These are phyloP conservation scores for Aplysina aerophoba DNA, from an alignment of 37 sponge, comb jelly and placozoan species.

Conservation along the genomic window DNA sequence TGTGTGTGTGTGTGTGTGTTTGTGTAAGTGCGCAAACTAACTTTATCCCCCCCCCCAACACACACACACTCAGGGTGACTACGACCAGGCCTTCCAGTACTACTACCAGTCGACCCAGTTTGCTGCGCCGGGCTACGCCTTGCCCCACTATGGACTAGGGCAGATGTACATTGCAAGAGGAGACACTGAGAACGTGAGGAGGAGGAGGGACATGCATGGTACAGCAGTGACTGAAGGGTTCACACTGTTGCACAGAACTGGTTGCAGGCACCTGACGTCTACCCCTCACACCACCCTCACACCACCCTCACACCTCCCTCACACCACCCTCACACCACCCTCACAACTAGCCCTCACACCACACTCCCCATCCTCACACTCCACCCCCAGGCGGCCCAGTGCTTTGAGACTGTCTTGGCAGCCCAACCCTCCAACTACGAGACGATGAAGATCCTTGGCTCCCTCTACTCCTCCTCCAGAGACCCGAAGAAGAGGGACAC, in stretches of 20 bases:
- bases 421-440: conserved; percentile 92
- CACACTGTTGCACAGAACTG: too few relatives aligned
- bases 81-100: conserved; percentile 98
- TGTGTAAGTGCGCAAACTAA: too few relatives aligned
- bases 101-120: conserved; percentile 99
- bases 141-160: conserved; percentile 96
- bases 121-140: conserved; percentile 86
- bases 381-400: conserved; percentile 70
- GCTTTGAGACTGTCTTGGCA: conserved; percentile 94
- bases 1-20: too few relatives aligned
- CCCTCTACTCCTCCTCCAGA: conserved; percentile 79
- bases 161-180: conserved; percentile 95
- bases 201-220: too few relatives aligned
- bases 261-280: too few relatives aligned
- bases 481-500: conserved; percentile 77
- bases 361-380: background rate
- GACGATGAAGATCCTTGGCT: conserved; percentile 96
- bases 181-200: conserved; percentile 66
- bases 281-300: too few relatives aligned
- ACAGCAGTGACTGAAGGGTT: too few relatives aligned
- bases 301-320: background rate
- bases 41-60: too few relatives aligned
- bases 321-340: background rate
- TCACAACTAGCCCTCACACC: too few relatives aligned
- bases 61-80: conserved; percentile 65